phyloP scores from a whole-genome alignment of 2,888 invertebrate species.

The Cosmia trapezina region DNA sequence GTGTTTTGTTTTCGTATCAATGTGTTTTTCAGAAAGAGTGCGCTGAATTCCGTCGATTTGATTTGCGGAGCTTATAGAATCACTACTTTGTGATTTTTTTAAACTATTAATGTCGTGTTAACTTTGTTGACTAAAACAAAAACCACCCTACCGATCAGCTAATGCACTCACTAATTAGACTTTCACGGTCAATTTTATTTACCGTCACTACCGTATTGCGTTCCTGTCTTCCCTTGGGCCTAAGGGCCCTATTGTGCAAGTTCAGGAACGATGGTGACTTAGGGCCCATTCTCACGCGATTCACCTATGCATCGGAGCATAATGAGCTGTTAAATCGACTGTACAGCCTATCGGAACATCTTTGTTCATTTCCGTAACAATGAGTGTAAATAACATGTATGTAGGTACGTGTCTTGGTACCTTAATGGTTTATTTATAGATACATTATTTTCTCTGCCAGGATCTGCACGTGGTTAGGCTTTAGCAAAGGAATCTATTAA shows the following conservation, averaged over 20 bases:
- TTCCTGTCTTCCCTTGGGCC: conserved; percentile 61
- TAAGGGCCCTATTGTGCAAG: conserved; percentile 52
- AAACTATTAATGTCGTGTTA: no score
- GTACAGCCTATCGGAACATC: conserved; percentile 61
- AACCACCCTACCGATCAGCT: conserved; percentile 57
- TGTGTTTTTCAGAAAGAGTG: conserved; percentile 41
- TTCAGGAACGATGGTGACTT: conserved; percentile 58
- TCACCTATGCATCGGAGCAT: conserved; percentile 47
- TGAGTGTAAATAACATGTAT: conserved; percentile 57
- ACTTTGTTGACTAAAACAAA: conserved; percentile 1
- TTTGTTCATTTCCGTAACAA: conserved; percentile 63
- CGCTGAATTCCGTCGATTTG: conserved; percentile 27
- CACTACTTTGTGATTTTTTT: no score
- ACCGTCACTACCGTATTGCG: conserved; percentile 46
- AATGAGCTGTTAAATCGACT: conserved; percentile 63
- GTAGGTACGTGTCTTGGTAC: conserved; percentile 21
- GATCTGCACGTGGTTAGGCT: conserved; percentile 22
- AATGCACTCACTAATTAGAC: conserved; percentile 59
- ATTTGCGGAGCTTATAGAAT: conserved; percentile 20
- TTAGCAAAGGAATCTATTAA: neutral
- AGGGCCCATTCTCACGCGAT: conserved; percentile 64
- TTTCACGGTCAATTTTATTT: conserved; percentile 55
- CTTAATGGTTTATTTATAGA: conserved; percentile 30
- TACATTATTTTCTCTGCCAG: conserved; percentile 12
- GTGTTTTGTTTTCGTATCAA: conserved; percentile 64